A percentile compares a stretch with the other conserved stretches of the same genome.
phyloP scores from a whole-genome alignment of 2,113 vertebrate genomes.

The Phrynosoma platyrhinos region DNA sequence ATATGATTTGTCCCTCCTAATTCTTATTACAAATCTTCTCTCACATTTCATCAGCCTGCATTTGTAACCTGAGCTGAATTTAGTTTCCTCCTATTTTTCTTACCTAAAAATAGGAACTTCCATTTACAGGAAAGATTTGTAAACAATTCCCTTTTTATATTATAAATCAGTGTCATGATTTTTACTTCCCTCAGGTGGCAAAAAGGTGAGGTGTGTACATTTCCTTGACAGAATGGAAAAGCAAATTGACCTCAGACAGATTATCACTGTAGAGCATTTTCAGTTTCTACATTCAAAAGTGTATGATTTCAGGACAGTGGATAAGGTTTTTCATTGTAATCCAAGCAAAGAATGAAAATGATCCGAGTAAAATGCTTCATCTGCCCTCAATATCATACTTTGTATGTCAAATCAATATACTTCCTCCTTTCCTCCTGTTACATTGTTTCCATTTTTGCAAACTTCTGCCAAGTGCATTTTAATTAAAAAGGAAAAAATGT shows the following conservation, averaged over 20 bases:
- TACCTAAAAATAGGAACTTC: slow-evolving; percentile 17
- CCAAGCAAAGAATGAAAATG: slow-evolving; percentile 12
- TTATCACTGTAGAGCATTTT: background rate
- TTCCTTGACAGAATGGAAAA: background rate
- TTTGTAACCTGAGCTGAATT: slow-evolving; percentile 24
- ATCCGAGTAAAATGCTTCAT: slow-evolving; percentile 33
- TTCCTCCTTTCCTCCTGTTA: slow-evolving; percentile 37
- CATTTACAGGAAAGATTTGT: background rate
- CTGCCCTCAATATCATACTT: slow-evolving; percentile 22
- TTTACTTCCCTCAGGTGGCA: background rate
- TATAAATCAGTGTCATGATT: background rate
- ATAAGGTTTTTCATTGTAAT: background rate
- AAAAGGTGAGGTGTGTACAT: slow-evolving; percentile 6
- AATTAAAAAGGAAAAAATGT: slow-evolving; percentile 38
- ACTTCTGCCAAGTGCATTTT: slow-evolving; percentile 51
- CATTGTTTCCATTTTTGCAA: slow-evolving; percentile 46
- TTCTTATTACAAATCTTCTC: slow-evolving; percentile 46
- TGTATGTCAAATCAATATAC: slow-evolving; percentile 49
- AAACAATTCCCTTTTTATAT: background rate
- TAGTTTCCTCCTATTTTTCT: slow-evolving; percentile 25
- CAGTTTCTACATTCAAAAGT: slow-evolving; percentile 23
- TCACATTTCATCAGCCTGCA: slow-evolving; percentile 11
- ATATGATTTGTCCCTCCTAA: background rate
- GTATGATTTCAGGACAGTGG: slow-evolving; percentile 21
- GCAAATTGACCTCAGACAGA: slow-evolving; percentile 10